These are phyloP conservation scores for Aporrectodea caliginosa DNA, from an alignment of 1,140 invertebrate genomes.

Conservation along the genomic window DNA sequence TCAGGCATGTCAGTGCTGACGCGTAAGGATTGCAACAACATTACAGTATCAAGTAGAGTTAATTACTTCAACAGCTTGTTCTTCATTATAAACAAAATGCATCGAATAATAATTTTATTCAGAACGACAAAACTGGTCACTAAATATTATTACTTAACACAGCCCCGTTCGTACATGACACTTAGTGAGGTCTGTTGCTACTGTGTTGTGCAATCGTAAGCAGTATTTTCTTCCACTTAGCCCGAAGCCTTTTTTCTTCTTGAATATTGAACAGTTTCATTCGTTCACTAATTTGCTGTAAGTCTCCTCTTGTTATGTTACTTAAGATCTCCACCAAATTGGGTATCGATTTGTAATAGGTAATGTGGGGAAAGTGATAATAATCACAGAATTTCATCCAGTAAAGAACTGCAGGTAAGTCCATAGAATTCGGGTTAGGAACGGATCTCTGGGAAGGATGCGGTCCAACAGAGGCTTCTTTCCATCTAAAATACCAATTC, in stretches of 20 bases:
- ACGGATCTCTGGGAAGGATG: slow-evolving; percentile 5
- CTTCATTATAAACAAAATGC: no score
- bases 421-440: slow-evolving; percentile 24
- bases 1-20: no score
- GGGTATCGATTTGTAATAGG: slow-evolving; percentile 18
- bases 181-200: not conserved
- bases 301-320: not conserved
- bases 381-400: slow-evolving; percentile 34
- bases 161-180: no score
- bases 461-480: not conserved
- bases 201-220: not conserved
- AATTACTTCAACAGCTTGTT: no score
- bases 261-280: slow-evolving; percentile 4
- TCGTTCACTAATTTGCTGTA: slow-evolving; percentile 7
- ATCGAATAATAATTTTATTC: no score
- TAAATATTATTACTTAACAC: no score
- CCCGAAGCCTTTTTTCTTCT: not conserved
- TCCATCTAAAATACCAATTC: not conserved
- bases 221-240: slow-evolving; percentile 10
- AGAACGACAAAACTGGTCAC: no score
- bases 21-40: no score
- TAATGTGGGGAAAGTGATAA: slow-evolving; percentile 25
- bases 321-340: slow-evolving; percentile 29
- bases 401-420: not conserved
- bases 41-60: no score